Evolutionary conservation across 2,113 vertebrate species (phyloP).

Genomic region (Gadus macrocephalus): DNA sequence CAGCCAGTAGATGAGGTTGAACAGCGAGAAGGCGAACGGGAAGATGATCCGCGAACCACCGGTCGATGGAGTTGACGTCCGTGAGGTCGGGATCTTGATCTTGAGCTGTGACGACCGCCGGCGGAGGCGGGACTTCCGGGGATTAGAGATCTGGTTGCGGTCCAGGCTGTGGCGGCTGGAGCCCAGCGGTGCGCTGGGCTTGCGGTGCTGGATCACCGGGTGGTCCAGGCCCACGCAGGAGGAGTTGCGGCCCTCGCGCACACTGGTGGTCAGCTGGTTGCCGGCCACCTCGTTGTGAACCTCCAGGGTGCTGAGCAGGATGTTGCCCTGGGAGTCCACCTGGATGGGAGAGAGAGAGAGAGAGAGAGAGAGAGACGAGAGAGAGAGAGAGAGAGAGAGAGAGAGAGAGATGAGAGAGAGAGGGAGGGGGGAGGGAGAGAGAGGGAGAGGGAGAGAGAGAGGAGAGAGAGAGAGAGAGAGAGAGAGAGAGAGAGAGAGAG

Average conservation of each 20-base stretch:
- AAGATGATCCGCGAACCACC: conserved; percentile 98
- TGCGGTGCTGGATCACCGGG: conserved; percentile 93
- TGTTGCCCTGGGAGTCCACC: conserved; percentile 95
- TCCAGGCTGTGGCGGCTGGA: conserved; percentile 75
- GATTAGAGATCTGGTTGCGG: conserved; percentile 66
- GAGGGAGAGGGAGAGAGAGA: too few relatives aligned
- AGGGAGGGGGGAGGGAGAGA: too few relatives aligned
- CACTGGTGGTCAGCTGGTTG: conserved; percentile 81
- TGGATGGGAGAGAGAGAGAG: conserved; percentile 51
- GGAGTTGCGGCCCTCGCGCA: conserved; percentile 85
- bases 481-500: conserved; percentile 19
- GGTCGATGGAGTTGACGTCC: conserved; percentile 95
- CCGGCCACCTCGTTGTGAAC: conserved; percentile 92
- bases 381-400: conserved; percentile 39
- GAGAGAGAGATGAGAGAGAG: background rate
- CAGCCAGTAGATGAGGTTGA: conserved; percentile 99
- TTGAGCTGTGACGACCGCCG: conserved; percentile 92
- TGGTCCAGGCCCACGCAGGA: conserved; percentile 83
- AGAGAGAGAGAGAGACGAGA: conserved; percentile 15
- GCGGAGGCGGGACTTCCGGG: conserved; percentile 79
- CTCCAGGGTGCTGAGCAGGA: conserved; percentile 90
- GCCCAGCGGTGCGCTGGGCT: conserved; percentile 77
- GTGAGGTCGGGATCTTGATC: conserved; percentile 97
- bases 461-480: conserved; percentile 25
- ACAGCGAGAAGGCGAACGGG: conserved; percentile 91